Conservation (phyloP, 2,113 vertebrate species). For the Hucho hucho region DNA sequence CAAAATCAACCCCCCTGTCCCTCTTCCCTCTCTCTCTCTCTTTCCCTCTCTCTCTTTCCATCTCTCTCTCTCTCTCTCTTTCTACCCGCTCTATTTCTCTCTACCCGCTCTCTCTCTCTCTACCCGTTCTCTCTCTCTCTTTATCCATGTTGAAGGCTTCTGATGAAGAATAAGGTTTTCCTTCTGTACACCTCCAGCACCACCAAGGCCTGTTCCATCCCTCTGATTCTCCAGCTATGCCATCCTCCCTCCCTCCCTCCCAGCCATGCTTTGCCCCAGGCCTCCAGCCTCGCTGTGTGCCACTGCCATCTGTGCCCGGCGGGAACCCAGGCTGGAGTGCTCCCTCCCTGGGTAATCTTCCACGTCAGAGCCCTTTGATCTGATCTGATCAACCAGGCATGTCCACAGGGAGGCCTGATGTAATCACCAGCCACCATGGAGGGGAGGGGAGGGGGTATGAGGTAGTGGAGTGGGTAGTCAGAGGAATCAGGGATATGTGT, state of each 20-base stretch:
- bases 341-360: constrained; percentile 45
- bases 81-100: constrained; percentile 18
- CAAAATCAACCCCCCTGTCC: not conserved
- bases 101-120: constrained; percentile 19
- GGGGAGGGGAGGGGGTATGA: not conserved
- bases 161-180: no score
- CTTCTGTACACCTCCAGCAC: not conserved
- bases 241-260: constrained; percentile 24
- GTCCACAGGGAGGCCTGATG: constrained; percentile 29
- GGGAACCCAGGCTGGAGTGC: constrained; percentile 39
- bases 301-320: constrained; percentile 57
- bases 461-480: not conserved
- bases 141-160: constrained; percentile 26
- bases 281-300: constrained; percentile 36
- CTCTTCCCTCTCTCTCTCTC: constrained; percentile 18
- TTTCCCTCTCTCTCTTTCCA: not conserved
- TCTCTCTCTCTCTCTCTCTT: not conserved
- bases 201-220: not conserved
- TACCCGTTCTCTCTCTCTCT: constrained; percentile 2
- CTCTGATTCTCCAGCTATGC: constrained; percentile 35
- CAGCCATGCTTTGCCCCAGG: constrained; percentile 30
- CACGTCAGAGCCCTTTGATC: constrained; percentile 57
- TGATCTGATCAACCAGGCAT: constrained; percentile 33
- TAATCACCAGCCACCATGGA: constrained; percentile 13
- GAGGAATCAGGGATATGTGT: not conserved